Base-by-base conservation (phyloP, 2,113 vertebrate genomes). In the Sapayoa aenigma region DNA sequence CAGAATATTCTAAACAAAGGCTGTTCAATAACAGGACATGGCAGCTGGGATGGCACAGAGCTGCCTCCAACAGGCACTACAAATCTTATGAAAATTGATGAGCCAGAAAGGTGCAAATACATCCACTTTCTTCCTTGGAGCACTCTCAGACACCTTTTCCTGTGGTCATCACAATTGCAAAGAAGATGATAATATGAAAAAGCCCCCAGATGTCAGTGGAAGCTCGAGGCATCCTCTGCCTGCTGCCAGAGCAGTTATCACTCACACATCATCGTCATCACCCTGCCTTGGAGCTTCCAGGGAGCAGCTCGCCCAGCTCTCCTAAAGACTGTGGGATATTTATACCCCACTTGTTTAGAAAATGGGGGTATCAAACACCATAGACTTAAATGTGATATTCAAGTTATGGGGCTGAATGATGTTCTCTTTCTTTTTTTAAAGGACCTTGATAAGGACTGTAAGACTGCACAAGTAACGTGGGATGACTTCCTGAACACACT, bases 171-270 rank as follows among this genome's bases (percentile, higher is more conserved):
- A 20, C 9, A 31, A 24, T 2, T 47, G 11, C 39, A 27, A 50
- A 44, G 10, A 16, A 39, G 53, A 33, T 6, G 37, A 52, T 11
- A 2, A 30, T 8, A 22, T 5, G 16, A 18, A 39, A 88, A 65
- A 2, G 9, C 4, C 0, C 5, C 27, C 55, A 47, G n/a, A 22
- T 22, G 2, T 4, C 41, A 56, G 41, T 1, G 5, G 58, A 9
- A 55, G 35, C 24, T 41, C 22, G 5, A 83, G 71, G 28, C 31
- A 28, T 3, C 24, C 23, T 63, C 41, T 21, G 27, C 1, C 1
- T 3, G 18, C 44, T 14, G 3, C 46, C 5, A 7, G 28, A 42
- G 42, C 53, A 30, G 47, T 22, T 22, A 4, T 11, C 59, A 17
- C 17, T 52, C 10, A 5, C 47, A 17, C 39, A 6, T 4, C 27